A percentile compares a stretch with the other conserved stretches of the same genome.
phyloP scores from a whole-genome alignment of 2,888 invertebrate species.

The Ommatoiulus sabulosus region DNA sequence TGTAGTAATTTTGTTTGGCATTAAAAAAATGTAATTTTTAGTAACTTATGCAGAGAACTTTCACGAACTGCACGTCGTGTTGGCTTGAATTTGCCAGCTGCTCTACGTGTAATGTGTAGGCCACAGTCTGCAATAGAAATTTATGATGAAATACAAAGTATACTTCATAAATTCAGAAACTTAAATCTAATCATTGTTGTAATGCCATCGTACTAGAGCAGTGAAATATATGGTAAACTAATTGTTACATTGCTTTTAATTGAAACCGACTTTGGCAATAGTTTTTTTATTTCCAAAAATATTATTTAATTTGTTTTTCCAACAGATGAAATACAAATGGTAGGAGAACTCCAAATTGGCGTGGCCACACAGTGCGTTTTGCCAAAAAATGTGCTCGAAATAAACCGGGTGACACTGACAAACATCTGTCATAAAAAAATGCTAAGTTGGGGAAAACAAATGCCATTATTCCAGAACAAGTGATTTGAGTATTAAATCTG shows the following conservation, averaged over 20 bases:
- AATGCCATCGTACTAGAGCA: constrained; percentile 25
- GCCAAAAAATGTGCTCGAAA: constrained; percentile 64
- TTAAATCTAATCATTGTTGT: constrained; percentile 50
- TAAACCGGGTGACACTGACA: constrained; percentile 72
- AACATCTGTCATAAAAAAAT: constrained; percentile 77
- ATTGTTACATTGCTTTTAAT: too few species aligned
- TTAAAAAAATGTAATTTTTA: neutral
- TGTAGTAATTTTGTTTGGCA: constrained; percentile 24
- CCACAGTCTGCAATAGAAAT: neutral
- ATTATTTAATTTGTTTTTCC: neutral
- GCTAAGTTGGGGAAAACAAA: constrained; percentile 86
- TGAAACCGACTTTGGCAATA: neutral
- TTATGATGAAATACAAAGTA: neutral
- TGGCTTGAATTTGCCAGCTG: constrained; percentile 8
- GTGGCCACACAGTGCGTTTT: constrained; percentile 68
- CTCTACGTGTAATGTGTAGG: neutral
- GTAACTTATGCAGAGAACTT: constrained; percentile 43
- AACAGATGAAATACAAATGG: constrained; percentile 69
- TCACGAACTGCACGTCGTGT: neutral
- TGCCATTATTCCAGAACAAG: constrained; percentile 70
- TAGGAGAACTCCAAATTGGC: constrained; percentile 66
- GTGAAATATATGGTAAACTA: constrained; percentile 54
- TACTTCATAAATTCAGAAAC: neutral
- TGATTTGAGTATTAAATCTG: neutral
- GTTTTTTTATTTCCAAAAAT: neutral